Percentiles rank a stretch among this genome's conserved stretches.
phyloP scores from a whole-genome alignment of 2,113 vertebrate genomes.

The Genyomyrus donnyi region DNA sequence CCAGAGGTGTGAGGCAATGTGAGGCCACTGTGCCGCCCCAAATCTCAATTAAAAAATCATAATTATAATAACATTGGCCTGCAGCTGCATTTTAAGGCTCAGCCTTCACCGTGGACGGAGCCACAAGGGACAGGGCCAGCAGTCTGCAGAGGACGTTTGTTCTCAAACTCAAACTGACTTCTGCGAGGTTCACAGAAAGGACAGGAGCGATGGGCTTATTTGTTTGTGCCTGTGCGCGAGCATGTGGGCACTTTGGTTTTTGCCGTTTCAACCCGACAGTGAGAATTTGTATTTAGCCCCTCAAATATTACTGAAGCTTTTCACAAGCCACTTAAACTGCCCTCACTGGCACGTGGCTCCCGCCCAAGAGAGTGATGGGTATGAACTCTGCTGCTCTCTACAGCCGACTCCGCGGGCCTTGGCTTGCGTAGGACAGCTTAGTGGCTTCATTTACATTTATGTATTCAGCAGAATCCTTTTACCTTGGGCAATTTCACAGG shows the following conservation, averaged over 20 bases:
- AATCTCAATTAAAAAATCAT: neutral
- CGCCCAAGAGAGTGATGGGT: neutral
- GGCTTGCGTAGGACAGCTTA: neutral
- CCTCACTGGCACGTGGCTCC: neutral
- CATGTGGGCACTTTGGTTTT: neutral
- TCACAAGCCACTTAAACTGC: neutral
- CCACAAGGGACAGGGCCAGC: neutral
- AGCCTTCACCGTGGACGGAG: neutral
- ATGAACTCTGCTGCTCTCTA: neutral
- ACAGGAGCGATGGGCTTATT: neutral
- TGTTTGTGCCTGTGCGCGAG: neutral
- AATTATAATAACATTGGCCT: neutral
- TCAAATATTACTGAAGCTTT: neutral
- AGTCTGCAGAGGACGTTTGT: neutral
- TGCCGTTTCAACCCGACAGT: neutral
- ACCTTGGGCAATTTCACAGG: neutral
- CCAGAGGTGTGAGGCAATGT: neutral
- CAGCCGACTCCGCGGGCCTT: neutral
- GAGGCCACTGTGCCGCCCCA: neutral
- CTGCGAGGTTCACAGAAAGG: neutral
- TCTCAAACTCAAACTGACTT: neutral
- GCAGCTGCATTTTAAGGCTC: neutral
- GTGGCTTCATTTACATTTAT: neutral
- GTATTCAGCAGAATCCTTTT: neutral
- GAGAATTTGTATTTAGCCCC: neutral